Conservation (phyloP, 2,797 vertebrate genomes). For the Chromis chromis region DNA sequence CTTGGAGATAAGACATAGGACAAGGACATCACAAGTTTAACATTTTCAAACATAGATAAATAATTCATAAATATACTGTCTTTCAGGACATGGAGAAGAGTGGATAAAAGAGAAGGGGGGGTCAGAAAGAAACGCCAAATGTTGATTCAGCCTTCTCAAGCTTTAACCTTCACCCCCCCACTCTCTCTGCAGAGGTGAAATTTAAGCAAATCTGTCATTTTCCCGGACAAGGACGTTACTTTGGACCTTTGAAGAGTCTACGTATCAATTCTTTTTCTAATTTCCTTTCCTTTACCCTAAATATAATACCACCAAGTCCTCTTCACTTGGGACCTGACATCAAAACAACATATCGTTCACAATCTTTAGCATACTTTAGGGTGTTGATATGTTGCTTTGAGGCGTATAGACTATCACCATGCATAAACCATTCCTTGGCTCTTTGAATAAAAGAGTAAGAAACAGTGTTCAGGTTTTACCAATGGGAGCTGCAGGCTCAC, state of each 20-base stretch:
- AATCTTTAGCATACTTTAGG: conserved; percentile 48
- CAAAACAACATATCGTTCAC: conserved; percentile 48
- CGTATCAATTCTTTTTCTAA: conserved; percentile 14
- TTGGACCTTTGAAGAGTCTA: conserved; percentile 51
- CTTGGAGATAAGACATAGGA: conserved; percentile 79
- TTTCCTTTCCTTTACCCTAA: conserved; percentile 10
- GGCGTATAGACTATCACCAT: conserved; percentile 42
- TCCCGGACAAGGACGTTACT: conserved; percentile 57
- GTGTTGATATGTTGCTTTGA: conserved; percentile 46
- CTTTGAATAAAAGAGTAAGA: conserved; percentile 31
- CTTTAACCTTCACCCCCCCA: conserved; percentile 69
- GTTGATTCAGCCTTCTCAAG: conserved; percentile 78
- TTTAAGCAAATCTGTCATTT: conserved; percentile 75
- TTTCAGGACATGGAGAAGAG: conserved; percentile 70
- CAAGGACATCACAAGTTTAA: conserved; percentile 83
- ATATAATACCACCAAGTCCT: not conserved
- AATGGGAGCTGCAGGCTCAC: conserved; percentile 9
- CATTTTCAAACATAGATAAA: conserved; percentile 83
- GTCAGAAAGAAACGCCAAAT: conserved; percentile 76
- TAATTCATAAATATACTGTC: conserved; percentile 83
- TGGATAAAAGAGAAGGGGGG: conserved; percentile 74
- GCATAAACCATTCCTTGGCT: conserved; percentile 34
- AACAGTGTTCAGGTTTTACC: not conserved
- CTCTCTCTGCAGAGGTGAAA: conserved; percentile 63
- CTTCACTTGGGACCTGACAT: conserved; percentile 27